These are phyloP conservation scores for Oncorhynchus mykiss DNA, from an alignment of 2,113 vertebrate species.

Conservation along the genomic window DNA sequence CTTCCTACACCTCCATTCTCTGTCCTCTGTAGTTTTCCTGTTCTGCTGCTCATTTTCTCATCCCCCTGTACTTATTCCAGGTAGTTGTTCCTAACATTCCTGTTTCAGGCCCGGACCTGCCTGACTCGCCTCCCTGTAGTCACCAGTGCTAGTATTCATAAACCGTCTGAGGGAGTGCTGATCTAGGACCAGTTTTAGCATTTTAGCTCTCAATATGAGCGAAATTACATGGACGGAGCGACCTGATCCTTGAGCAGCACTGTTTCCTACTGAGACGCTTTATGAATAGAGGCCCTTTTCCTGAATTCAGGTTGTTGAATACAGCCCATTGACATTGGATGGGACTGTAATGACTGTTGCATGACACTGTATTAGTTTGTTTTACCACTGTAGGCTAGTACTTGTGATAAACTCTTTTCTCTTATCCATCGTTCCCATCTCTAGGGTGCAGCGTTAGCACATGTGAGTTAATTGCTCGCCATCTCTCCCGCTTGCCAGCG, in stretches of 20 bases:
- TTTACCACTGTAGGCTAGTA: not conserved
- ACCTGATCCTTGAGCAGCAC: too few species aligned
- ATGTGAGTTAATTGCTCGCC: constrained; percentile 64
- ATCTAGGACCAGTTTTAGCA: not conserved
- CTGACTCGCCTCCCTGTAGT: constrained; percentile 10
- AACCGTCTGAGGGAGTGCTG: not conserved
- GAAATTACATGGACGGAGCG: too few species aligned
- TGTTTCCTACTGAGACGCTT: too few species aligned
- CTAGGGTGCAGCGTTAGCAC: constrained; percentile 67
- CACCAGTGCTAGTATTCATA: constrained; percentile 1
- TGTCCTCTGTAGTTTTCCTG: not conserved
- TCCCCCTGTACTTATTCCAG: not conserved
- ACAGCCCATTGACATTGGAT: too few species aligned
- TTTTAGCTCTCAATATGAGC: too few species aligned
- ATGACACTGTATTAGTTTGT: too few species aligned
- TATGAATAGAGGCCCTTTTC: too few species aligned
- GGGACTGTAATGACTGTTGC: too few species aligned
- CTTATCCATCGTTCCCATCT: constrained; percentile 29
- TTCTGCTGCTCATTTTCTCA: not conserved
- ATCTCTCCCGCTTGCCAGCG: not conserved
- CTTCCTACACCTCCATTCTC: not conserved
- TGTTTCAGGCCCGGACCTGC: constrained; percentile 55
- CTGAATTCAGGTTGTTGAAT: too few species aligned
- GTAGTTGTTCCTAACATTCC: constrained; percentile 49
- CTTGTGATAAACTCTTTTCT: constrained; percentile 37